Base-by-base conservation (phyloP, 30 jellyfish, hydroid and myxozoan genomes). In the Aurelia aurita region DNA sequence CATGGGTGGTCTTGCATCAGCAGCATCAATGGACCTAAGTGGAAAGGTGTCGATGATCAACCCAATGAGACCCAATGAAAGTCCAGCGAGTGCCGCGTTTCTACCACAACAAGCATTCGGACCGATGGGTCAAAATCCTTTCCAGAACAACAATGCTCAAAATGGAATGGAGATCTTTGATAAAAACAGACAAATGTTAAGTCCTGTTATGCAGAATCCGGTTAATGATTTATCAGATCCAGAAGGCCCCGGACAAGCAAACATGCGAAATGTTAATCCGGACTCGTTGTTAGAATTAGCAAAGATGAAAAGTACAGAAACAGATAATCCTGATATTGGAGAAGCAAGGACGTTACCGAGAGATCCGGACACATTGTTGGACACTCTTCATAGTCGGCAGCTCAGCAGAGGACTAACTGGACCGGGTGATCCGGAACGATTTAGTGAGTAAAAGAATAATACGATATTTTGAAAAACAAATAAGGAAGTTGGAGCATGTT, bases 181-280 rank as follows among this genome's bases (percentile, higher is more conserved):
- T 26, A 78, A 75, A 68, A 92, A 87, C 51, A 83, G 61, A 21
- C 91, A 81, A 39, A 58, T 81, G 83, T n/a, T 69, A 21, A 67
- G 34, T 54, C 89, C 96, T 10, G 72, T 57, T 45, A 69, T 66
- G 89, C 64, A 73, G n/a, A 87, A 69, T 35, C 88, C 96, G 14
- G 91, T 94, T 7, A 95, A 95, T 79, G 98, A 95, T 66, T 71
- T 95, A 23, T 95, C 99, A 13, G 99, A 95, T 76, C 98, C 99
- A 35, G 80, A 85, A n/a, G 84, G 79, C 16, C 73, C 68, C 20
- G 73, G 39, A 9, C 88, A 66, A 72, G 26, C 87, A 12, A 65
- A 62, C 15, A n/a, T 66, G 10, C 86, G 77, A 5, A 75, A 76
- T 61, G 39, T 89, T 18, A 65, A 82, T 35, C 97, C 99, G 32